These are phyloP conservation scores for Myathropa florea DNA, from an alignment of 2,888 invertebrate species.

Conservation along the genomic window DNA sequence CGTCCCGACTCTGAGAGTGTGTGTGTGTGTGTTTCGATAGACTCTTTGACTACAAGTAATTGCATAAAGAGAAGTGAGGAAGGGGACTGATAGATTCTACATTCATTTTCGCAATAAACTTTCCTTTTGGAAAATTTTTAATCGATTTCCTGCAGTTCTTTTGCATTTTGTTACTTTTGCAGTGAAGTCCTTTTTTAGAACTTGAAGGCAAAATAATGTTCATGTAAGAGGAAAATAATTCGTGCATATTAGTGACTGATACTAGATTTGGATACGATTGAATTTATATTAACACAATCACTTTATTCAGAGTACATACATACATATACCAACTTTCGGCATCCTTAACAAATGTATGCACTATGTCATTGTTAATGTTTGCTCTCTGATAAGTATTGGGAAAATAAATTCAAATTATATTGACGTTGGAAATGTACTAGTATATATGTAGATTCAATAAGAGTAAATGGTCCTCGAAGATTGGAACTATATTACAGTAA, in stretches of 20 bases:
- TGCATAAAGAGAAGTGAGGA: not conserved
- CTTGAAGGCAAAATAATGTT: conserved; percentile 33
- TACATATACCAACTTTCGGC: too few relatives aligned
- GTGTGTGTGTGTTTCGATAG: not conserved
- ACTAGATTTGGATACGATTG: conserved; percentile 45
- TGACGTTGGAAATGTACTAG: too few relatives aligned
- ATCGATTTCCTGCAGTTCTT: conserved; percentile 25
- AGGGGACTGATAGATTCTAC: conserved; percentile 30
- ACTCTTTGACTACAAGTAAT: not conserved
- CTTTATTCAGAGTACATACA: too few relatives aligned
- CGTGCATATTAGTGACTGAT: conserved; percentile 67
- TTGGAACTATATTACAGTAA: too few relatives aligned
- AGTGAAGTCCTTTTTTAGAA: conserved; percentile 39
- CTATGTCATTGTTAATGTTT: too few relatives aligned
- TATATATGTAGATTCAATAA: too few relatives aligned
- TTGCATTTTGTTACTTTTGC: conserved; percentile 8
- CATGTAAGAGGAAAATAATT: conserved; percentile 59
- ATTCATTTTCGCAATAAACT: conserved; percentile 20
- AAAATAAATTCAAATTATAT: too few relatives aligned
- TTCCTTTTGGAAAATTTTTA: not conserved
- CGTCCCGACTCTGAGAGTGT: not conserved
- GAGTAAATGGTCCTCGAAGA: too few relatives aligned
- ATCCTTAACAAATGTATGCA: too few relatives aligned
- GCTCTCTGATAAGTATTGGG: too few relatives aligned
- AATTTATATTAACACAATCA: not conserved